phyloP scores from a whole-genome alignment of 2,113 vertebrate species.

The Rynchops niger region DNA sequence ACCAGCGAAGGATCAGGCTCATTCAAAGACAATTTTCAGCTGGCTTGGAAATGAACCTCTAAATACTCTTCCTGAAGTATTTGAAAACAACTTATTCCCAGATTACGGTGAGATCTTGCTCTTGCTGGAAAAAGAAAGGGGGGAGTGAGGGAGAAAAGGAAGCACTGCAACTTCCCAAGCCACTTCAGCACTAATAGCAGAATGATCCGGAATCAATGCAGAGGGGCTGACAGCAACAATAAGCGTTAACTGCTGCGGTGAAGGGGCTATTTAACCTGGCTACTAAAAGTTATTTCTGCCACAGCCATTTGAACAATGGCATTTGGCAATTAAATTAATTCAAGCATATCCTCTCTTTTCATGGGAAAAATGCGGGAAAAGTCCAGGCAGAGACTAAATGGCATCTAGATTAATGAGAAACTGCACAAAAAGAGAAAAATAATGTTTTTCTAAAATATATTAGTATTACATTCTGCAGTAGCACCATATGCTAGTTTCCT shows the following conservation, averaged over 20 bases:
- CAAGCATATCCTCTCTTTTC: conserved; percentile 30
- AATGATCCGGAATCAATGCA: background rate
- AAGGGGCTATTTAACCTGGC: conserved; percentile 21
- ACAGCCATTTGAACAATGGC: conserved; percentile 21
- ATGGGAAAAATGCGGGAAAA: conserved; percentile 6
- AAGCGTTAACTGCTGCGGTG: background rate
- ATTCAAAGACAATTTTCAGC: background rate
- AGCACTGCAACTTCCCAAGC: background rate
- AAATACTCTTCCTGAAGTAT: background rate
- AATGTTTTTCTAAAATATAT: conserved; percentile 35
- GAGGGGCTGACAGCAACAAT: background rate
- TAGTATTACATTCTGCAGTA: conserved; percentile 14
- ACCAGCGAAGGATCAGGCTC: background rate
- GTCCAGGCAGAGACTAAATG: conserved; percentile 21
- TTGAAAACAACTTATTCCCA: background rate
- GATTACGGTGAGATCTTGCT: background rate
- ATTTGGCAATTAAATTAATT: conserved; percentile 48
- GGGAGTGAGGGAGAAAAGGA: background rate
- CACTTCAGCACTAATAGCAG: background rate
- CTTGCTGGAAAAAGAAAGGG: background rate
- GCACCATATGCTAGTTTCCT: conserved; percentile 59
- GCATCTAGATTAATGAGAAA: conserved; percentile 10
- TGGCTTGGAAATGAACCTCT: background rate
- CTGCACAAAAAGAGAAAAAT: conserved; percentile 25
- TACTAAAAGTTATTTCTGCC: conserved; percentile 36